Evolutionary conservation across 2,797 vertebrate species (phyloP).

Genomic region (Choloepus didactylus): DNA sequence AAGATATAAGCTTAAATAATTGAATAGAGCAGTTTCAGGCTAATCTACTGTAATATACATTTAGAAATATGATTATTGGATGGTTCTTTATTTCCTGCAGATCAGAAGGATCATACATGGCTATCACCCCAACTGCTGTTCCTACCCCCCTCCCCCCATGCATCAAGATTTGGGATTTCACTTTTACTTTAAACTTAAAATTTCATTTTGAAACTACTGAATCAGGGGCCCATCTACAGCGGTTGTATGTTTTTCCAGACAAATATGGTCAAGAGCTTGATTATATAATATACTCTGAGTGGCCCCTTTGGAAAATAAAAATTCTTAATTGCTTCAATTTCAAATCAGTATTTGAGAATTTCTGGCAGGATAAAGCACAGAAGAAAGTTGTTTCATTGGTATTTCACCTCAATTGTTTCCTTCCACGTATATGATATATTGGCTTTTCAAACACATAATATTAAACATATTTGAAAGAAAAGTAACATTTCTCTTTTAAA

Average conservation of each 20-base stretch:
- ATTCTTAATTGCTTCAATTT: constrained; percentile 53
- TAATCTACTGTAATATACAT: not conserved
- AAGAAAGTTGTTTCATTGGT: not conserved
- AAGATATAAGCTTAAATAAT: constrained; percentile 48
- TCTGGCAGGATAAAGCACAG: constrained; percentile 6
- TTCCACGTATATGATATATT: not conserved
- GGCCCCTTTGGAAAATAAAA: not conserved
- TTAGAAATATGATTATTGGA: constrained; percentile 13
- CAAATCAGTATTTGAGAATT: constrained; percentile 40
- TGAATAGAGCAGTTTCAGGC: not conserved
- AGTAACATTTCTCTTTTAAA: constrained; percentile 40
- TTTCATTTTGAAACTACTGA: not conserved
- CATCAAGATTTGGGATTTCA: not conserved
- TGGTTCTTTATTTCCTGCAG: not conserved
- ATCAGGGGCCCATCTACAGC: not conserved
- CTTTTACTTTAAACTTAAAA: constrained; percentile 39
- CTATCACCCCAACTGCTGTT: fast-evolving
- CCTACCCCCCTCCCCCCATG: not conserved
- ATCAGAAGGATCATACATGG: not conserved
- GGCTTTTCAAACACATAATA: not conserved
- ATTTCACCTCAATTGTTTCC: constrained; percentile 44
- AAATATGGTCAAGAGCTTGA: not conserved
- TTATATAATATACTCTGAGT: not conserved
- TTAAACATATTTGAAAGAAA: constrained; percentile 43
- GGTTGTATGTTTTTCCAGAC: not conserved